Percentiles rank a stretch among this genome's conserved stretches.
Conservation (phyloP, 2,797 vertebrate genomes). For the Manis javanica region DNA sequence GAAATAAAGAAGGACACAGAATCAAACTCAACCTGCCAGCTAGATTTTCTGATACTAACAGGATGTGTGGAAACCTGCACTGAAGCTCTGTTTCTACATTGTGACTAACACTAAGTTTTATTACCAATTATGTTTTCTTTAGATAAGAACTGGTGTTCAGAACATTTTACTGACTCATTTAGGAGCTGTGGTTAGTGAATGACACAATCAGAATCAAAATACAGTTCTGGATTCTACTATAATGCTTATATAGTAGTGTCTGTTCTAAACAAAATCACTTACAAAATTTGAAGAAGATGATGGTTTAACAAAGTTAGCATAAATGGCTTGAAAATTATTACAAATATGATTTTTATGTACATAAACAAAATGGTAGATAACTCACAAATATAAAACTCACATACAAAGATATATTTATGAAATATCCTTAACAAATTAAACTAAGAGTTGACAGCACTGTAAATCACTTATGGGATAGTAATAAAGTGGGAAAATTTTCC, state of each 20-base stretch:
- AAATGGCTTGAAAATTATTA: conserved; percentile 20
- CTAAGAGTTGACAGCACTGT: background rate
- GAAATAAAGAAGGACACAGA: background rate
- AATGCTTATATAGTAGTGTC: background rate
- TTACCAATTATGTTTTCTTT: background rate
- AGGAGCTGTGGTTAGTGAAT: background rate
- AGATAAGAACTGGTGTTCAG: background rate
- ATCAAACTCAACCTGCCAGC: background rate
- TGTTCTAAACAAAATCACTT: background rate
- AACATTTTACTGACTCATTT: background rate
- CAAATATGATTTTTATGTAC: background rate
- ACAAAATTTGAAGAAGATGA: background rate
- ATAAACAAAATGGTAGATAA: background rate
- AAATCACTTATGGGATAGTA: background rate
- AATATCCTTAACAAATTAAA: background rate
- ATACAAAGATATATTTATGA: background rate
- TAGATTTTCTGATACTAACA: background rate
- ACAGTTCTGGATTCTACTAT: background rate
- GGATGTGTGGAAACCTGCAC: background rate
- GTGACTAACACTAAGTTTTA: background rate
- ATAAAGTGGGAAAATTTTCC: background rate
- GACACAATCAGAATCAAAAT: background rate
- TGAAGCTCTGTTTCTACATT: background rate
- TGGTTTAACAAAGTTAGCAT: background rate
- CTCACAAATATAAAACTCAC: background rate